Conservation (phyloP, 1,140 invertebrate genomes). For the Rhopalosiphum maidis region DNA sequence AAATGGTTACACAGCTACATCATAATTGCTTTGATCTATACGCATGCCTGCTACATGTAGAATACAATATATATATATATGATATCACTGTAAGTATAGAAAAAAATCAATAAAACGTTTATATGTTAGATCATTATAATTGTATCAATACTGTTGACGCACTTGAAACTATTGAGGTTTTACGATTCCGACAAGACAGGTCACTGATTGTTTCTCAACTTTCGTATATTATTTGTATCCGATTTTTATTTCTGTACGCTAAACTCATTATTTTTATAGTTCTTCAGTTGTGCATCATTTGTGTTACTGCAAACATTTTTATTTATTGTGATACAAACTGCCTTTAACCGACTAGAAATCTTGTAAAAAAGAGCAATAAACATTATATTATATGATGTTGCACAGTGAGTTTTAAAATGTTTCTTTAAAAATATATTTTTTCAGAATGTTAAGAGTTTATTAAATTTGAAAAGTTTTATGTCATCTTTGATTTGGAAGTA, state of each 20-base stretch:
- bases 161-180: neutral
- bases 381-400: neutral
- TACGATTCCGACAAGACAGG: neutral
- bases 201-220: neutral
- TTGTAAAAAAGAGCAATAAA: neutral
- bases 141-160: neutral
- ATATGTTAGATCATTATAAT: neutral
- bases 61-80: neutral
- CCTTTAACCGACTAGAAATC: neutral
- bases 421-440: neutral
- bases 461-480: neutral
- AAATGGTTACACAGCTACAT: neutral
- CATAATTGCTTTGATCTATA: neutral
- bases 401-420: neutral
- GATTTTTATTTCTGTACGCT: neutral
- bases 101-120: neutral
- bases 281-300: neutral
- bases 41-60: neutral
- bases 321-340: neutral
- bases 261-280: neutral
- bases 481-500: neutral
- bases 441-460: neutral
- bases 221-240: neutral
- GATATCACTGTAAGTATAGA: neutral
- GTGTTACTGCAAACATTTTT: neutral